Evolutionary conservation across 1,140 invertebrate species (phyloP), one percentile per base, ranked within the genome.

Genomic region (Penaeus indicus): DNA sequence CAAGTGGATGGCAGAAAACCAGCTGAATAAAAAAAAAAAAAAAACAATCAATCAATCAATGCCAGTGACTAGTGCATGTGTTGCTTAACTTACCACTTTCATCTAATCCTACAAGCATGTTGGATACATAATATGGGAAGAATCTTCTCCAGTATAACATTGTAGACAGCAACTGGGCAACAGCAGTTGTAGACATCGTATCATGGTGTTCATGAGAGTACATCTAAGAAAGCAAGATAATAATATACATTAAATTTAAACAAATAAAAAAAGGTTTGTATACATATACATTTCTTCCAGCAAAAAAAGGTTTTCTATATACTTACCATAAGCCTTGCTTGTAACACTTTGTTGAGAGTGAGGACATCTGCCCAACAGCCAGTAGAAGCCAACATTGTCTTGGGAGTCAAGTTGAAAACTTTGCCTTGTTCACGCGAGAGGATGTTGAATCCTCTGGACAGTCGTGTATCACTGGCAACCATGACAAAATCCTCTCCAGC

Each of bases 361-460:
- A 99, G 93, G n/a, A 97, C 96, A 94, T 99, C 99, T 91, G 98
- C 98, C 97, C 99, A 99, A 93, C 99, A 99, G 62, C 99, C 99
- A 85, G 96, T 95, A 85, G 95, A 96, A 5, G 97, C 98, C 64
- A 99, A 93, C 79, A 99, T 95, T 60, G 98, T 98, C 64, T 94
- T 95, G 0, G 95, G 93, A 0, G 97, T 97, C 60, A 98, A 92
- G 90, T 94, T 92, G 89, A 97, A 97, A 10, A 98, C 92, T 93
- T 98, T 98, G 63, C 96, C 95, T 92, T 98, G 97, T 47, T 97
- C 94, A 42, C 98, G 95, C 0, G 96, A 96, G 89, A 97, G 96
- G 92, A 99, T 98, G 8, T 95, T 96, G 93, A 96, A 98, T 1
- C 98, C 98, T 90, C 96, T 94, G 92, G 96, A 97, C n/a, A 99